Evolutionary conservation across 2,888 invertebrate species (phyloP).

Genomic region (Sarcophaga carnaria): DNA sequence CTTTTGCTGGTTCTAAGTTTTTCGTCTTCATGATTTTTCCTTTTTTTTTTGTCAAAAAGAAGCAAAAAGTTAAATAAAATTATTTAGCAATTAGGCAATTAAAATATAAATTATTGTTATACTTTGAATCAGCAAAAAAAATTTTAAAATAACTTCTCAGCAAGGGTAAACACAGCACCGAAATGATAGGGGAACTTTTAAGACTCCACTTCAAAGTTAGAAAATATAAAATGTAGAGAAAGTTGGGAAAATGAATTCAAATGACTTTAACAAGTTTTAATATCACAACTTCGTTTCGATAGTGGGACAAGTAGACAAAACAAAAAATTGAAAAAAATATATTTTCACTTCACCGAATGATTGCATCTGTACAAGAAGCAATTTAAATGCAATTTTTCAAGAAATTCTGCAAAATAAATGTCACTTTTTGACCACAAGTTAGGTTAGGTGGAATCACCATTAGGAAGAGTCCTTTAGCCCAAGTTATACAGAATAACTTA

Average conservation of each 20-base stretch:
- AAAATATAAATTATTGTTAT: conserved; percentile 74
- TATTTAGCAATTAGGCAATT: conserved; percentile 80
- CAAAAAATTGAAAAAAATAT: too few species aligned
- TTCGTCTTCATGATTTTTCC: background rate
- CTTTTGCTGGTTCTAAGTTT: background rate
- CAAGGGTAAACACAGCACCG: background rate
- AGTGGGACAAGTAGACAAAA: too few species aligned
- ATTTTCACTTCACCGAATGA: too few species aligned
- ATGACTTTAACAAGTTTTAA: background rate
- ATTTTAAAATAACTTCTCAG: background rate
- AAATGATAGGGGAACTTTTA: background rate
- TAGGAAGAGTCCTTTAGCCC: too few species aligned
- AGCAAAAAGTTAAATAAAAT: conserved; percentile 71
- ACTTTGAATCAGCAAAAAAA: conserved; percentile 29
- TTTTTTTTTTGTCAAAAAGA: background rate
- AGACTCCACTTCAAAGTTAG: background rate
- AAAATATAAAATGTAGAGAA: background rate
- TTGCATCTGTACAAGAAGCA: too few species aligned
- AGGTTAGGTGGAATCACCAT: too few species aligned
- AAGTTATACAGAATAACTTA: too few species aligned
- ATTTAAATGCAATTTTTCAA: too few species aligned
- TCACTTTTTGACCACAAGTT: too few species aligned
- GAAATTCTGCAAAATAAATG: too few species aligned
- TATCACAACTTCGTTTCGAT: too few species aligned
- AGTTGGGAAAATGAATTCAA: background rate